Base-by-base conservation (phyloP, 2,113 vertebrate species). In the Bucco capensis region DNA sequence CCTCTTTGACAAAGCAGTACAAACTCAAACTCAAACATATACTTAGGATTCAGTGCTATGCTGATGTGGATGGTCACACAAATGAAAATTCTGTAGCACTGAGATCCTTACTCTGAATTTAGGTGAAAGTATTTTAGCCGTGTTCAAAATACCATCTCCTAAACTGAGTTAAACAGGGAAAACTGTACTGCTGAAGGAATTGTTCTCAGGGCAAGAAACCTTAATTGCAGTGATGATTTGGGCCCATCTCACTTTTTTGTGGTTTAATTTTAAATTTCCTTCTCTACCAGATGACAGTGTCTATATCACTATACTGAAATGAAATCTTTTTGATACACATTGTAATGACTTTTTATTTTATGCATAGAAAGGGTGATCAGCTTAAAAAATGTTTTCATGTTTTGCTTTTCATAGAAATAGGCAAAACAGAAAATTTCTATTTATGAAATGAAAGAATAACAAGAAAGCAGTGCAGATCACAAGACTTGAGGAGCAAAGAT, bases 41-140 rank as follows among this genome's bases (percentile, higher is more conserved):
- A 15, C 11, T 81, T 47, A 38, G 21, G 58, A 62, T 0, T 24
- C 25, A 67, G 17, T 25, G 13, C 10, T 40, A 6, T 22, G 12
- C 4, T 62, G 57, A 38, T 8, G 25, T 25, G 25, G 44, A 40
- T 40, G 49, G 35, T 56, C 47, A 30, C 10, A 38, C 16, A 9
- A 21, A 46, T 61, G 12, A 23, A 82, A 76, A 27, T 9, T 56
- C 9, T 83, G 12, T 14, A 35, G 31, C 9, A 18, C 16, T 13
- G 17, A 56, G 65, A 38, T 46, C 69, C 38, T 77, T 78, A 46
- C 80, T 90, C 94, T 90, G 9, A 87, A 73, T 89, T 73, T 81
- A 90, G 47, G 53, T 83, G 78, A 69, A 80, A 77, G 11, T 66
- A 89, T 83, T 94, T 96, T 56, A 90, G 25, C 77, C 83, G 57